Evolutionary conservation across 2,797 vertebrate species (phyloP).

Genomic region (Mareca penelope): DNA sequence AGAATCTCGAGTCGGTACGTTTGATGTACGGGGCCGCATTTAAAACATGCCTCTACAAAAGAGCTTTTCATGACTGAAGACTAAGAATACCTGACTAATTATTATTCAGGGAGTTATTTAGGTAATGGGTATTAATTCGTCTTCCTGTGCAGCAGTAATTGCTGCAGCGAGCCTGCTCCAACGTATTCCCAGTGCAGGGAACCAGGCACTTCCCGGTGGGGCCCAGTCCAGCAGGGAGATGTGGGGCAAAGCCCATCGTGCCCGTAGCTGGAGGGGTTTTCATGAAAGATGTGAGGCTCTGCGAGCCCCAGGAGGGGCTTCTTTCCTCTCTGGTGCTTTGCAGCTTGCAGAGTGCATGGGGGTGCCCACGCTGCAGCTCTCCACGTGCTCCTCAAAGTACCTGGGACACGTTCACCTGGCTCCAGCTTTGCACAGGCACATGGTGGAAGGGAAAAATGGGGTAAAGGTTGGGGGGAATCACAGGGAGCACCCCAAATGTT

Average conservation of each 20-base stretch:
- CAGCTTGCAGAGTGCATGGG: not conserved
- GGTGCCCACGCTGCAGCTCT: accelerated
- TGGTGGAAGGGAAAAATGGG: accelerated
- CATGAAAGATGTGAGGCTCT: not conserved
- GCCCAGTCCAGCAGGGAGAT: not conserved
- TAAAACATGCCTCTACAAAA: slow-evolving; percentile 41
- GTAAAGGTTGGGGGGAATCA: no score
- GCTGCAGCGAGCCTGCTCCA: not conserved
- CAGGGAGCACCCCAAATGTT: not conserved
- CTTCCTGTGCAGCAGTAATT: slow-evolving; percentile 22
- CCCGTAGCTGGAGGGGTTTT: not conserved
- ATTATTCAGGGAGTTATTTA: slow-evolving; percentile 46
- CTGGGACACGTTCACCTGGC: accelerated
- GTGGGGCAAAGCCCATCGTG: not conserved
- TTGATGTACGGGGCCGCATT: not conserved
- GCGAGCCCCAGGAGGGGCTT: no score
- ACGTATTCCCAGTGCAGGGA: not conserved
- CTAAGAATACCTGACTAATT: slow-evolving; percentile 51
- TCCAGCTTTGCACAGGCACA: not conserved
- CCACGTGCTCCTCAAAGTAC: accelerated
- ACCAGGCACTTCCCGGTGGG: not conserved
- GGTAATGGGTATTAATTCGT: slow-evolving; percentile 32
- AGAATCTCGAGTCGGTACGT: not conserved
- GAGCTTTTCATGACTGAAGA: not conserved
- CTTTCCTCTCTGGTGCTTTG: not conserved